Percentiles rank a stretch among this genome's conserved stretches.
Conservation (phyloP, 2,113 vertebrate species). For the Anarhynchus alexandrinus region DNA sequence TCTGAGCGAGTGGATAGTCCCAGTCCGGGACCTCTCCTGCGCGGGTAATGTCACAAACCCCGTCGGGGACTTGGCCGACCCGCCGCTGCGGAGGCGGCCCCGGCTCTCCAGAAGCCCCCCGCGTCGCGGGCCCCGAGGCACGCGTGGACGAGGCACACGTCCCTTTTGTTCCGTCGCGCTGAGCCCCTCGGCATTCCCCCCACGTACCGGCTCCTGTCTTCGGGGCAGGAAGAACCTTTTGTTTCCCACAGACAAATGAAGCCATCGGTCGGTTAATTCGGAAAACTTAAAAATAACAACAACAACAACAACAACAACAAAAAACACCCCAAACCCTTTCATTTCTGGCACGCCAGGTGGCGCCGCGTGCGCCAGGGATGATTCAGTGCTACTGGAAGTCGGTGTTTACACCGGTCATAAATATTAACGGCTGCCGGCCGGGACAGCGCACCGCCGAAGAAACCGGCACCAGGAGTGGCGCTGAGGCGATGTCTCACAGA, state of each 20-base stretch:
- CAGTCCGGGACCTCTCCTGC: not conserved
- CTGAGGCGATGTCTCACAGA: fast-evolving
- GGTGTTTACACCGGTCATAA: not conserved
- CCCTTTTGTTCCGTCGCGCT: not conserved
- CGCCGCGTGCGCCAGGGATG: not conserved
- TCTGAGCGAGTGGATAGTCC: fast-evolving
- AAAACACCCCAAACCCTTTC: too few species aligned
- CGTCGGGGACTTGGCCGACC: fast-evolving
- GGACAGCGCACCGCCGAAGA: not conserved
- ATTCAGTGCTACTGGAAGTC: not conserved
- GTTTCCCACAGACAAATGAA: not conserved
- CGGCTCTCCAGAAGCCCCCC: not conserved
- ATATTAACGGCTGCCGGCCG: not conserved
- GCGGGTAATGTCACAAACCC: fast-evolving
- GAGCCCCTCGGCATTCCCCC: conserved; percentile 17
- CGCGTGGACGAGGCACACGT: not conserved
- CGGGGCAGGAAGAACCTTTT: not conserved
- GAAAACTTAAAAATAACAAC: not conserved
- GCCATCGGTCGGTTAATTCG: too few species aligned
- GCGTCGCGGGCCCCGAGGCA: not conserved
- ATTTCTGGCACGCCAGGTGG: not conserved
- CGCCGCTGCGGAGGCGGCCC: fast-evolving
- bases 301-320: too few species aligned
- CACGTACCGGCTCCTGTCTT: not conserved
- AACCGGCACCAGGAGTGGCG: not conserved